A percentile compares a stretch with the other conserved stretches of the same genome.
These are phyloP conservation scores for Drosophila algonquin DNA, from an alignment of 2,888 invertebrate genomes.

Conservation along the genomic window DNA sequence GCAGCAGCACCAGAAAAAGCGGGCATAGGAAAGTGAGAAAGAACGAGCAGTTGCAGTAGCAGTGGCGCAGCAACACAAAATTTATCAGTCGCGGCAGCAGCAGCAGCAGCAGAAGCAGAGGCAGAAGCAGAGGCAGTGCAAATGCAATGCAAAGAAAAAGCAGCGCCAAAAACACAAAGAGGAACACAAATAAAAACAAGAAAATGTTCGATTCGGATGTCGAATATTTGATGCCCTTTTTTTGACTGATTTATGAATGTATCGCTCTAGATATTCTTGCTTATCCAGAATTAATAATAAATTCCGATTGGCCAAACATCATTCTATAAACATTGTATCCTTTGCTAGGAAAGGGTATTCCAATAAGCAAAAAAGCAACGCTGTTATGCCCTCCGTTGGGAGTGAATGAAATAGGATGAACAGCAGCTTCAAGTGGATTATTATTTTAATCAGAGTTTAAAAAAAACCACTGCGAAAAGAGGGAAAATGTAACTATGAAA, in stretches of 20 bases:
- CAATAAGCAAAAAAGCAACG: not conserved
- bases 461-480: too few relatives aligned
- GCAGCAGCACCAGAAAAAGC: slow-evolving; percentile 18
- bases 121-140: not conserved
- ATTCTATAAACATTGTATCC: not conserved
- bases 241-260: not conserved
- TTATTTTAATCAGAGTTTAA: too few relatives aligned
- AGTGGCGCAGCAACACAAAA: not conserved
- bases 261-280: not conserved
- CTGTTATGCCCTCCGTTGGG: not conserved
- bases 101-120: not conserved
- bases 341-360: not conserved
- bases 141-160: slow-evolving; percentile 1
- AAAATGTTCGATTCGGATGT: not conserved
- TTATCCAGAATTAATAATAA: too few relatives aligned
- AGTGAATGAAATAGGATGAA: not conserved
- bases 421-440: too few relatives aligned
- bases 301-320: not conserved
- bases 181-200: slow-evolving; percentile 15
- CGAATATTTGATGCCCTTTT: not conserved
- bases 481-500: too few relatives aligned
- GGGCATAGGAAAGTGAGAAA: slow-evolving; percentile 37
- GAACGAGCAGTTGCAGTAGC: slow-evolving; percentile 4
- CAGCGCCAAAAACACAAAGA: slow-evolving; percentile 6
- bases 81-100: not conserved